These are phyloP conservation scores for Hirundo rustica DNA, from an alignment of 2,797 vertebrate species.

Conservation along the genomic window DNA sequence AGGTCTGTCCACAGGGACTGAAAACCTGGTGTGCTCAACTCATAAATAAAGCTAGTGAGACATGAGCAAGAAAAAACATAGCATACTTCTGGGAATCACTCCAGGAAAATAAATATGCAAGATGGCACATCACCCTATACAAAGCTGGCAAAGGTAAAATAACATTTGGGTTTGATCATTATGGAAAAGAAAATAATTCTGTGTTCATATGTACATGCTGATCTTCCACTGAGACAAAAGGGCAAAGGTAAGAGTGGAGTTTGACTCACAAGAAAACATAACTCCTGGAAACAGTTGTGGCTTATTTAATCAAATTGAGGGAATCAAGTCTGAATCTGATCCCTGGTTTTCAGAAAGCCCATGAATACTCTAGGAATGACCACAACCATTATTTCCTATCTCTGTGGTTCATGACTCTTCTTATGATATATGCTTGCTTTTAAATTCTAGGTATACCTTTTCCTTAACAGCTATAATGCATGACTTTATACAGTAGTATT, in stretches of 20 bases:
- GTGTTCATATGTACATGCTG: neutral
- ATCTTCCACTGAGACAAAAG: slow-evolving; percentile 9
- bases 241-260: neutral
- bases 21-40: slow-evolving; percentile 38
- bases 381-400: neutral
- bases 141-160: slow-evolving; percentile 63
- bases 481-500: neutral
- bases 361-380: neutral
- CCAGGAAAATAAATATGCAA: slow-evolving; percentile 68
- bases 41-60: slow-evolving; percentile 54
- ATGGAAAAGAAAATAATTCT: slow-evolving; percentile 37
- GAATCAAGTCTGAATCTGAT: neutral
- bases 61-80: slow-evolving; percentile 46
- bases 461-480: neutral
- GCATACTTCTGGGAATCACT: slow-evolving; percentile 49
- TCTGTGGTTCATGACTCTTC: neutral
- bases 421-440: neutral
- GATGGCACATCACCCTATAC: slow-evolving; percentile 58
- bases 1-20: slow-evolving; percentile 10
- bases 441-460: neutral
- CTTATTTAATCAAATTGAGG: neutral
- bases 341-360: neutral
- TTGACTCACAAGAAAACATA: neutral
- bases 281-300: neutral
- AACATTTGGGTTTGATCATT: slow-evolving; percentile 57